Evolutionary conservation across 2,113 vertebrate species (phyloP).

Genomic region (Misgurnus mizolepis): DNA sequence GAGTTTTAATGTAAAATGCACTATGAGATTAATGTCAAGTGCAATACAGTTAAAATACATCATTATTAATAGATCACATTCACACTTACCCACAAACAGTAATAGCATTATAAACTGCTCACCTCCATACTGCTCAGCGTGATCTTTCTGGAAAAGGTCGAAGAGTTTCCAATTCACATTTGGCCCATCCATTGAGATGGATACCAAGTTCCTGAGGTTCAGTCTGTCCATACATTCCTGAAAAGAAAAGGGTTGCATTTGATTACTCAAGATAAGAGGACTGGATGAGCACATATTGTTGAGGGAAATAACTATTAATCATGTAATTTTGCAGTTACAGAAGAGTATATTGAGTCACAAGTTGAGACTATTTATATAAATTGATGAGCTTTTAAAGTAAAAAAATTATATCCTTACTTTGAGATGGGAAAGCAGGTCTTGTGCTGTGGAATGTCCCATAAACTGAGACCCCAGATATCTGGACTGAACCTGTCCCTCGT

Average conservation of each 20-base stretch:
- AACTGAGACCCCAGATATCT: constrained; percentile 44
- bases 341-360: no score
- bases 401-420: no score
- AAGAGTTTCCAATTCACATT: constrained; percentile 33
- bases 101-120: constrained; percentile 16
- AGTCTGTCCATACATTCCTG: constrained; percentile 31
- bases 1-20: no score
- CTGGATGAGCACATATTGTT: no score
- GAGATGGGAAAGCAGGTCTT: constrained; percentile 15
- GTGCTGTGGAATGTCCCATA: constrained; percentile 37
- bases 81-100: not conserved
- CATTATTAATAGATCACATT: not conserved
- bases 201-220: constrained; percentile 17
- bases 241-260: constrained; percentile 24
- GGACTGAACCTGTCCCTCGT: constrained; percentile 27
- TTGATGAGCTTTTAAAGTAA: no score
- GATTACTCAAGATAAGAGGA: constrained; percentile 6
- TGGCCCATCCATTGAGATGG: constrained; percentile 39
- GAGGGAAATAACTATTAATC: no score
- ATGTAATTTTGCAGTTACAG: no score
- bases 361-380: no score
- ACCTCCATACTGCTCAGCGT: constrained; percentile 26
- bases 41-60: no score
- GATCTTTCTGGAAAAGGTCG: constrained; percentile 37
- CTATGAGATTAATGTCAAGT: no score